Conservation (phyloP, 1,140 invertebrate species). For the Procambarus virginalis region DNA sequence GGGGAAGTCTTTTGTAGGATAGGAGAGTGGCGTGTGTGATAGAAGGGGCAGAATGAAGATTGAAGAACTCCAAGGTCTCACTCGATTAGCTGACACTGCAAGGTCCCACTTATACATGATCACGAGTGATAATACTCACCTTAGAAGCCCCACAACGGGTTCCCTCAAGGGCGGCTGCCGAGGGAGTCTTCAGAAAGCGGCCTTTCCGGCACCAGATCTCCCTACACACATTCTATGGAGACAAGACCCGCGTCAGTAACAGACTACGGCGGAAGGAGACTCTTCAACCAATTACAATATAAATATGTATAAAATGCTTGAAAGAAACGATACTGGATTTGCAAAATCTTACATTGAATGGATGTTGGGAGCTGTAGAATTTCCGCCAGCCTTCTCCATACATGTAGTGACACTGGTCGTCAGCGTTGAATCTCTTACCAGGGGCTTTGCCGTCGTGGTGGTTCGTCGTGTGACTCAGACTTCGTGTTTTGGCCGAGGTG, state of each 20-base stretch:
- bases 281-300: too few relatives aligned
- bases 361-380: neutral
- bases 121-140: neutral
- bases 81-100: too few relatives aligned
- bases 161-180: conserved; percentile 19
- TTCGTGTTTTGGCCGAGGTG: neutral
- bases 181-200: neutral
- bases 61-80: too few relatives aligned
- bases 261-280: too few relatives aligned
- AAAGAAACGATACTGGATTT: too few relatives aligned
- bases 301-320: too few relatives aligned
- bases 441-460: conserved; percentile 8
- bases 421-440: conserved; percentile 31
- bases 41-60: too few relatives aligned
- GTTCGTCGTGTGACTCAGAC: too few relatives aligned
- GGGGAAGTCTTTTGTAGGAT: too few relatives aligned
- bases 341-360: neutral
- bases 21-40: too few relatives aligned
- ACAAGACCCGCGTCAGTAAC: too few relatives aligned
- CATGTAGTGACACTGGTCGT: conserved; percentile 52
- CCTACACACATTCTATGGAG: conserved; percentile 8
- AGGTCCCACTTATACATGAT: neutral
- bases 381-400: conserved; percentile 35
- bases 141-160: neutral
- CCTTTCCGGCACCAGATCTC: conserved; percentile 37